Percentiles rank a stretch among this genome's conserved stretches.
These are phyloP conservation scores for Avahi laniger DNA, from an alignment of 2,797 vertebrate species.

Conservation along the genomic window DNA sequence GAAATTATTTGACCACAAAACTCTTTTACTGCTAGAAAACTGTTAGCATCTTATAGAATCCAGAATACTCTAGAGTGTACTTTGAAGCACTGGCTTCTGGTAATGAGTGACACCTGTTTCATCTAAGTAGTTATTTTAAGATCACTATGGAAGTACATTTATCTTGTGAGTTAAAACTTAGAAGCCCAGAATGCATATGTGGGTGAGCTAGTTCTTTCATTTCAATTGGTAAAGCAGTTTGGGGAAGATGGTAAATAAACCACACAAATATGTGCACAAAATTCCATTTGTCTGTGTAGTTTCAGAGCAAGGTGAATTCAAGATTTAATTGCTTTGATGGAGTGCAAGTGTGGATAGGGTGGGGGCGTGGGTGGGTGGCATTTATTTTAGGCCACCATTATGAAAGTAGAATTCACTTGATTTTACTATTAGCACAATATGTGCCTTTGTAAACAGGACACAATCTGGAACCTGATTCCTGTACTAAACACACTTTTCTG, in stretches of 20 bases:
- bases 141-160: slow-evolving; percentile 36
- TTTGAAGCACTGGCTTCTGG: background rate
- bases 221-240: slow-evolving; percentile 66
- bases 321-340: slow-evolving; percentile 61
- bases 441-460: slow-evolving; percentile 77
- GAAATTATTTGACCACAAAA: slow-evolving; percentile 33
- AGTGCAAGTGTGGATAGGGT: slow-evolving; percentile 38
- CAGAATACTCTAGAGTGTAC: background rate
- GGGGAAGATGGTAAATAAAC: slow-evolving; percentile 66
- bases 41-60: background rate
- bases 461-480: slow-evolving; percentile 70
- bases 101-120: background rate
- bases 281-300: slow-evolving; percentile 36
- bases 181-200: slow-evolving; percentile 1
- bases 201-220: slow-evolving; percentile 54
- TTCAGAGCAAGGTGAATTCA: slow-evolving; percentile 71
- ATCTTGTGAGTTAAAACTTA: slow-evolving; percentile 40
- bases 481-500: slow-evolving; percentile 52
- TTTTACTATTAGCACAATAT: slow-evolving; percentile 75
- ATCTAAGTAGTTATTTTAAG: background rate
- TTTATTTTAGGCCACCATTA: slow-evolving; percentile 70
- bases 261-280: slow-evolving; percentile 50
- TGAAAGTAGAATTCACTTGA: slow-evolving; percentile 67
- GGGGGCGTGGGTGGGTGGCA: slow-evolving; percentile 59
- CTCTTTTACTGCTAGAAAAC: background rate